These are phyloP conservation scores for Indicator maculatus DNA, from an alignment of 2,113 vertebrate genomes.

Conservation along the genomic window DNA sequence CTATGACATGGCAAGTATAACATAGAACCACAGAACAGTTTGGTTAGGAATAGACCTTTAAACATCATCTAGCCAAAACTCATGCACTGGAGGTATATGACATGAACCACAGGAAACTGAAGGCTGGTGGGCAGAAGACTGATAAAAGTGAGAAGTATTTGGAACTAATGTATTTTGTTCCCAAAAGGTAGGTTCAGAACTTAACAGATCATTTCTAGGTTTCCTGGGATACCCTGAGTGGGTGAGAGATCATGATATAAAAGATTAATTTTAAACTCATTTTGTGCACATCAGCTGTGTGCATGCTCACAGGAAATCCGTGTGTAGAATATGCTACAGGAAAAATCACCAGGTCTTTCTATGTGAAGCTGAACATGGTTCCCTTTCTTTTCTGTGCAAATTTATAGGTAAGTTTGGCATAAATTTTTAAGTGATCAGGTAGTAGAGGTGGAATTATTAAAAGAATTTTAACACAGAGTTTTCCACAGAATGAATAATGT, in stretches of 20 bases:
- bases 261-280: neutral
- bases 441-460: neutral
- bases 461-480: neutral
- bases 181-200: neutral
- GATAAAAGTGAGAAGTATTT: neutral
- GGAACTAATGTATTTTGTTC: neutral
- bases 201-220: neutral
- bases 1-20: neutral
- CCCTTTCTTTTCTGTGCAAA: neutral
- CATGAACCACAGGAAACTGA: neutral
- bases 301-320: neutral
- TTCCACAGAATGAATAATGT: neutral
- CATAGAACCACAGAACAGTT: neutral
- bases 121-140: neutral
- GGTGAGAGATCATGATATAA: neutral
- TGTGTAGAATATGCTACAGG: neutral
- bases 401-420: neutral
- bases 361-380: neutral
- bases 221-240: neutral
- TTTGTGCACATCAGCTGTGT: rapidly evolving
- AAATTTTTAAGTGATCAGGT: neutral
- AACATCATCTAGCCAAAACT: neutral
- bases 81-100: rapidly evolving
- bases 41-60: neutral
- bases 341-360: neutral